These are phyloP conservation scores for Aelia acuminata DNA, from an alignment of 2,888 invertebrate species.

Conservation along the genomic window DNA sequence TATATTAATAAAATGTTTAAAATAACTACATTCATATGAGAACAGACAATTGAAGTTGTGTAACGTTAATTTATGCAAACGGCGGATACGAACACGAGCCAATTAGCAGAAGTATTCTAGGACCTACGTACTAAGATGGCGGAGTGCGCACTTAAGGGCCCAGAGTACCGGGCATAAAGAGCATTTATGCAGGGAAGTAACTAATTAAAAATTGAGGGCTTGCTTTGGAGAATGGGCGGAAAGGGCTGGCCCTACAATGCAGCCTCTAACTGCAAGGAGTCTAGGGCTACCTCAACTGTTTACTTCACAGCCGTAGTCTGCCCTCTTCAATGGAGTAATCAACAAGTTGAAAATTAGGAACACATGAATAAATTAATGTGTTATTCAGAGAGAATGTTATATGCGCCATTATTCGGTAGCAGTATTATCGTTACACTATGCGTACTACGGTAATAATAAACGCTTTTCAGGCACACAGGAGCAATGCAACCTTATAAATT, in stretches of 20 bases:
- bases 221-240: conserved; percentile 18
- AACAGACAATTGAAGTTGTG: not conserved
- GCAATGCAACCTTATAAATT: too few species aligned
- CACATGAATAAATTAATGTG: not conserved
- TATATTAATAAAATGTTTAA: not conserved
- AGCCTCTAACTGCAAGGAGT: conserved; percentile 1
- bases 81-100: not conserved
- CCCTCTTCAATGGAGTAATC: not conserved
- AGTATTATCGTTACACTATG: not conserved
- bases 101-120: not conserved
- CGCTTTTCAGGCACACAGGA: too few species aligned
- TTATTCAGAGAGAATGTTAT: not conserved
- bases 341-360: not conserved
- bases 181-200: conserved; percentile 35
- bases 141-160: not conserved
- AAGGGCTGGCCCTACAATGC: not conserved
- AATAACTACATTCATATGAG: not conserved
- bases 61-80: not conserved
- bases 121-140: not conserved
- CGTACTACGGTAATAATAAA: too few species aligned
- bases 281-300: not conserved
- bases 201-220: conserved; percentile 49
- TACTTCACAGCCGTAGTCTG: not conserved
- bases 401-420: not conserved
- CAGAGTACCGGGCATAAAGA: not conserved